Conservation (phyloP, 2,888 invertebrate species). For the Molanna angustata region DNA sequence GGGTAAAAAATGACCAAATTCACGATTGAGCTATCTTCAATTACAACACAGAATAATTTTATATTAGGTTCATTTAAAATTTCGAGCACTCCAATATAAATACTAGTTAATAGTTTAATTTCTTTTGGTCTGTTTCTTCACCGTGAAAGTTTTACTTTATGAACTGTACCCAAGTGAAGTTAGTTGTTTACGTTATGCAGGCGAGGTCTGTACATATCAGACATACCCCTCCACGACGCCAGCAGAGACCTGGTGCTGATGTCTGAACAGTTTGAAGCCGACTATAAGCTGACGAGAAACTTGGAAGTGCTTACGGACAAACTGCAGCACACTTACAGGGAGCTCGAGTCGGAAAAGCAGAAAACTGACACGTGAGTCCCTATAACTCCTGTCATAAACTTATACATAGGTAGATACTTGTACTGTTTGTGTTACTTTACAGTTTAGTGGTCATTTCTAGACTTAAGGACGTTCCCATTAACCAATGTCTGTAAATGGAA, state of each 20-base stretch:
- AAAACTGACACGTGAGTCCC: conserved; percentile 82
- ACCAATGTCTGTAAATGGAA: too few relatives aligned
- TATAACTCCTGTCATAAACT: neutral
- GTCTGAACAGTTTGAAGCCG: conserved; percentile 96
- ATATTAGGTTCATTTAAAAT: too few relatives aligned
- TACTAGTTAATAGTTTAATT: too few relatives aligned
- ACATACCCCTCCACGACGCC: conserved; percentile 94
- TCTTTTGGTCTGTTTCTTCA: too few relatives aligned
- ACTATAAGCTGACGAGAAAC: conserved; percentile 92
- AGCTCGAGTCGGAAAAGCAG: conserved; percentile 90
- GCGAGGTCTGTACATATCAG: conserved; percentile 87
- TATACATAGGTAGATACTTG: neutral
- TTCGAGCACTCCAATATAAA: too few relatives aligned
- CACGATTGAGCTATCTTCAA: too few relatives aligned
- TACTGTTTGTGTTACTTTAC: neutral
- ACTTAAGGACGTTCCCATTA: too few relatives aligned
- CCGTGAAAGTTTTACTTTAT: too few relatives aligned
- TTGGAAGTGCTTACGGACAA: conserved; percentile 93
- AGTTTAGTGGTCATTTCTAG: too few relatives aligned
- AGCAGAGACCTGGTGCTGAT: conserved; percentile 92
- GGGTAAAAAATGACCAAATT: too few relatives aligned
- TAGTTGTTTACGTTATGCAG: conserved; percentile 48
- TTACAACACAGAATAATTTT: too few relatives aligned
- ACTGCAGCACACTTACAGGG: conserved; percentile 90
- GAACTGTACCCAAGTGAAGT: too few relatives aligned